Percentiles rank a stretch among this genome's conserved stretches.
Conservation (phyloP, 2,113 vertebrate genomes). For the Grus americana region DNA sequence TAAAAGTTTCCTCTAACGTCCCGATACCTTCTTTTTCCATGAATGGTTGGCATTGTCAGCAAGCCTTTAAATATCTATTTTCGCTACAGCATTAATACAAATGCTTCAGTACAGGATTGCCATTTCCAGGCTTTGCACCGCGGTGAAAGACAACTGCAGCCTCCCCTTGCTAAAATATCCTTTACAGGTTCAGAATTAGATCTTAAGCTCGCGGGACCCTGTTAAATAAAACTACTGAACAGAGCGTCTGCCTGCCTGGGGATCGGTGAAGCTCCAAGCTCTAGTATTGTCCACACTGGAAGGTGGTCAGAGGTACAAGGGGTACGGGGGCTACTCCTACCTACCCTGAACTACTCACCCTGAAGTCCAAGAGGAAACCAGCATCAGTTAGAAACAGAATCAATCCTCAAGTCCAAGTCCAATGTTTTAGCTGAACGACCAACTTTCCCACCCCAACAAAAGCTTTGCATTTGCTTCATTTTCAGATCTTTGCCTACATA, state of each 20-base stretch:
- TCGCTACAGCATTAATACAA: neutral
- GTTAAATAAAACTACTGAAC: neutral
- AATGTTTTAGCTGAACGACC: neutral
- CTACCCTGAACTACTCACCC: neutral
- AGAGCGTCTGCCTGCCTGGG: neutral
- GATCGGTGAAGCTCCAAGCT: neutral
- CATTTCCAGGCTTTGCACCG: neutral
- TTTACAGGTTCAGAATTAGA: neutral
- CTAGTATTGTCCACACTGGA: too few relatives aligned
- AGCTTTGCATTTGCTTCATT: neutral
- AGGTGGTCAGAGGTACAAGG: too few relatives aligned
- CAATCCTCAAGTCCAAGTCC: neutral
- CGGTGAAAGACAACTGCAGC: neutral
- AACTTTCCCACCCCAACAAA: neutral
- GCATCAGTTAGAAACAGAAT: neutral
- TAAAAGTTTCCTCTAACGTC: neutral
- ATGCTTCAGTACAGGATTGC: neutral
- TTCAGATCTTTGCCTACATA: neutral
- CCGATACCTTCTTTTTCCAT: neutral
- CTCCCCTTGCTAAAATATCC: neutral
- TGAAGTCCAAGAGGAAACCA: neutral
- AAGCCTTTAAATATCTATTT: neutral
- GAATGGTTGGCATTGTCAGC: neutral
- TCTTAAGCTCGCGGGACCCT: neutral
- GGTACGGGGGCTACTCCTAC: fast-evolving